Percentiles rank a stretch among this genome's conserved stretches.
Evolutionary conservation across 1,140 invertebrate species (phyloP).

Genomic region (Nasonia longicornis): DNA sequence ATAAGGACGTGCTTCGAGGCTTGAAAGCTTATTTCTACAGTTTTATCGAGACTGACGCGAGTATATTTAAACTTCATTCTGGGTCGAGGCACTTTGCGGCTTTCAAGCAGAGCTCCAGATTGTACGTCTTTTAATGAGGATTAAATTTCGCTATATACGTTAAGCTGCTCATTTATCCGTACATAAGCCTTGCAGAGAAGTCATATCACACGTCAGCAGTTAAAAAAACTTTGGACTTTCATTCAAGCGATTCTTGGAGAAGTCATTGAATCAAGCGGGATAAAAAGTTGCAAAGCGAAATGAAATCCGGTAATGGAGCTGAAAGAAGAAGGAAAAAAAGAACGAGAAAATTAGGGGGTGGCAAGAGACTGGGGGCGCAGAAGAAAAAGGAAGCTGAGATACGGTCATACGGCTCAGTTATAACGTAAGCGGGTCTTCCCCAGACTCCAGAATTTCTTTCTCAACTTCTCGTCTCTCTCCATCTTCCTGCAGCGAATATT

Average conservation of each 20-base stretch:
- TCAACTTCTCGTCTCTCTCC: slow-evolving; percentile 4
- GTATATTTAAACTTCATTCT: no score
- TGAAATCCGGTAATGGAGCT: slow-evolving; percentile 17
- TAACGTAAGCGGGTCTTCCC: neutral
- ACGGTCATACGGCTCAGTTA: slow-evolving; percentile 10
- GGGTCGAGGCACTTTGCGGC: no score
- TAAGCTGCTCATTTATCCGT: neutral
- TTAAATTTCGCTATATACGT: no score
- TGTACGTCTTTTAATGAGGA: no score
- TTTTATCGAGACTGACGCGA: neutral
- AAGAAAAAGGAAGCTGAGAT: neutral
- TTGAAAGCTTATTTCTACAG: neutral
- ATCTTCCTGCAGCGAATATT: slow-evolving; percentile 17
- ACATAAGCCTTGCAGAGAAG: neutral
- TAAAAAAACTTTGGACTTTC: slow-evolving; percentile 1
- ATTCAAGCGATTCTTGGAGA: neutral
- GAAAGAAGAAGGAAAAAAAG: slow-evolving; percentile 5
- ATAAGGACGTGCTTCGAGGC: neutral
- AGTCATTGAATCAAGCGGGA: neutral
- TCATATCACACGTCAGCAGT: neutral
- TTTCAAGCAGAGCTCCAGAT: no score
- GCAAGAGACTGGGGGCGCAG: neutral
- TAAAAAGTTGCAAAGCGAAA: slow-evolving; percentile 40
- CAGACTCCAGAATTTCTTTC: slow-evolving; percentile 10
- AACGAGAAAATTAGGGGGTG: slow-evolving; percentile 7